Conservation (phyloP, 2,113 vertebrate genomes). For the Rattus rattus region DNA sequence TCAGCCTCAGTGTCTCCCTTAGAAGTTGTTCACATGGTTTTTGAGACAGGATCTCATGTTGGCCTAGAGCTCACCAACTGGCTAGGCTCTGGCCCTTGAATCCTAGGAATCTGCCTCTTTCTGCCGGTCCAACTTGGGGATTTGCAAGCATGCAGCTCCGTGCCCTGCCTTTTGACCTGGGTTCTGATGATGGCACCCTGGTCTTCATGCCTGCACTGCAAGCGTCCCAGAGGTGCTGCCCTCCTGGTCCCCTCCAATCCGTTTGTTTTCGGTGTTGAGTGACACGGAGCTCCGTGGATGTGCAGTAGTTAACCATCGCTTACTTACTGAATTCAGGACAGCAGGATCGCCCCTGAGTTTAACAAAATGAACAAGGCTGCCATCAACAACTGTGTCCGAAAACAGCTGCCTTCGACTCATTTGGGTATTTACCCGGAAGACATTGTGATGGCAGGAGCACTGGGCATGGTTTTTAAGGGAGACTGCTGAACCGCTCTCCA, state of each 20-base stretch:
- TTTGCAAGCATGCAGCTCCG: background rate
- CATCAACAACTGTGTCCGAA: background rate
- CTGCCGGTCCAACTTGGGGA: background rate
- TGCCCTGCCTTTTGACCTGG: background rate
- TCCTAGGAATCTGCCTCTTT: background rate
- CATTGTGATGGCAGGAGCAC: background rate
- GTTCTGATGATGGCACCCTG: background rate
- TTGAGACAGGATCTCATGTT: background rate
- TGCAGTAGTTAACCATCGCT: background rate
- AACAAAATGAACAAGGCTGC: background rate
- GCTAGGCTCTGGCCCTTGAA: background rate
- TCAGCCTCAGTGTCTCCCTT: background rate
- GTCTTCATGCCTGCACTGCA: too few relatives aligned
- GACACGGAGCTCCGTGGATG: background rate
- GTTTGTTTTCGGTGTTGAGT: background rate
- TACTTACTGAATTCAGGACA: background rate
- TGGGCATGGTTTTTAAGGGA: conserved; percentile 18
- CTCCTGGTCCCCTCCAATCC: background rate
- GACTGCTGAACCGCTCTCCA: background rate
- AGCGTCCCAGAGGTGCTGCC: background rate
- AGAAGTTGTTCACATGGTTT: background rate
- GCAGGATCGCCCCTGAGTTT: background rate
- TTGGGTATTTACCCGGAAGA: background rate
- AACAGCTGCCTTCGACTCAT: background rate
- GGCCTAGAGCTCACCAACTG: background rate